Evolutionary conservation across 1,140 invertebrate species (phyloP).

Genomic region (Drosophila asahinai): DNA sequence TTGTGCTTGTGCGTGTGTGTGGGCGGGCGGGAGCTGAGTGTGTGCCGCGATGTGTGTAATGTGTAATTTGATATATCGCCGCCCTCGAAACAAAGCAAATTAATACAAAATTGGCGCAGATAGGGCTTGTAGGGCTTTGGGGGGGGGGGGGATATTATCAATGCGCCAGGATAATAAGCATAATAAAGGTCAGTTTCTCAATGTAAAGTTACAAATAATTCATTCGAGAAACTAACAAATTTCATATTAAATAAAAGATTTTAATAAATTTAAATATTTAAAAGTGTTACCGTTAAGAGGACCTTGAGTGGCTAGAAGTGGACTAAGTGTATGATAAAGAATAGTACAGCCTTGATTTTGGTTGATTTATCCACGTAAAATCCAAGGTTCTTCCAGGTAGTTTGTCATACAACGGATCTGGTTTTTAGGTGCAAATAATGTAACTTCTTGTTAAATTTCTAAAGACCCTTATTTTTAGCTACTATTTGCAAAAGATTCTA

Average conservation of each 20-base stretch:
- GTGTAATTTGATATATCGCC: slow-evolving; percentile 31
- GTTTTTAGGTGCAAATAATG: not conserved
- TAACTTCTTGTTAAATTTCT: no score
- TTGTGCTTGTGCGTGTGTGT: slow-evolving; percentile 27
- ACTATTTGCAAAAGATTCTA: no score
- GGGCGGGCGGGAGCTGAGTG: slow-evolving; percentile 27
- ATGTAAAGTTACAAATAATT: no score
- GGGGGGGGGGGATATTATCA: not conserved
- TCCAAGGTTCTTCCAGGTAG: not conserved
- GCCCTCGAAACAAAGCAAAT: slow-evolving; percentile 28
- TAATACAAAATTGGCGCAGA: not conserved
- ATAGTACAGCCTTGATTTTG: not conserved
- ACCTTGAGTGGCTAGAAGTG: not conserved
- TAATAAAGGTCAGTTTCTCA: no score
- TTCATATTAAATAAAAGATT: not conserved
- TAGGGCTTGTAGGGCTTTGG: not conserved
- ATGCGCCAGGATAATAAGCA: not conserved
- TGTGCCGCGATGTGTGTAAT: slow-evolving; percentile 14
- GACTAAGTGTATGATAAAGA: no score
- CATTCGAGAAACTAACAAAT: no score
- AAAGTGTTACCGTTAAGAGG: not conserved
- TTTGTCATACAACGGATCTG: not conserved
- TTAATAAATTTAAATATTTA: not conserved
- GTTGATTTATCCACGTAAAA: not conserved
- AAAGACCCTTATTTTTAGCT: not conserved